phyloP scores from a whole-genome alignment of 1,140 invertebrate genomes.

The Pteromalus puparum region DNA sequence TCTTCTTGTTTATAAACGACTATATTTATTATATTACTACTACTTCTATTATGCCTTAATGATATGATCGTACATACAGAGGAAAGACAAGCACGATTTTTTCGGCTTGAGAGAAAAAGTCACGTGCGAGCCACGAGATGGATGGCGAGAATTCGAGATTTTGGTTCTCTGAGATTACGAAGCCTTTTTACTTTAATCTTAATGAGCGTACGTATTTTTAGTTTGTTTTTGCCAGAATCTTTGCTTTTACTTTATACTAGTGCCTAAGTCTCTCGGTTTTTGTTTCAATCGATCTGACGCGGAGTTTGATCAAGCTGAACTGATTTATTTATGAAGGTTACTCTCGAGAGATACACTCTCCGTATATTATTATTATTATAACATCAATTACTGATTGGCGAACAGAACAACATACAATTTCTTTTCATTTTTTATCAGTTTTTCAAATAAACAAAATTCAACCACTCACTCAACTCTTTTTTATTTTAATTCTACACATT shows the following conservation, averaged over 20 bases:
- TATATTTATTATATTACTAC: background rate
- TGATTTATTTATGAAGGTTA: constrained; percentile 6
- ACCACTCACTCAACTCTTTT: background rate
- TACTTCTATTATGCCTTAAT: background rate
- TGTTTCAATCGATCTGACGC: background rate
- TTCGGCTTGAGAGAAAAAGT: constrained; percentile 6
- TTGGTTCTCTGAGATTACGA: constrained; percentile 49
- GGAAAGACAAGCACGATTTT: constrained; percentile 16
- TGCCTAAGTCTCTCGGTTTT: background rate
- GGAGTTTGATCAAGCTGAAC: background rate
- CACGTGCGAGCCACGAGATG: constrained; percentile 37
- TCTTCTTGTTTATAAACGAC: background rate
- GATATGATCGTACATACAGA: background rate
- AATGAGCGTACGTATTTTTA: constrained; percentile 47
- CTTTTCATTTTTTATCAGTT: too few species aligned
- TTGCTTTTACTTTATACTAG: background rate
- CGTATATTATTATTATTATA: background rate
- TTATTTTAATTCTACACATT: background rate
- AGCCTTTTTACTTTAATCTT: constrained; percentile 49
- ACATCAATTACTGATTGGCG: background rate
- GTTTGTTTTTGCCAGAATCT: background rate
- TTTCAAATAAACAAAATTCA: too few species aligned
- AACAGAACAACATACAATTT: background rate
- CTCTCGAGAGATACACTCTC: background rate
- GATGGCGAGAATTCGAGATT: constrained; percentile 34